Evolutionary conservation across 2,888 invertebrate genomes (phyloP), one percentile per base, ranked within the genome.

Genomic region (Rhagophthalmus giganteus): DNA sequence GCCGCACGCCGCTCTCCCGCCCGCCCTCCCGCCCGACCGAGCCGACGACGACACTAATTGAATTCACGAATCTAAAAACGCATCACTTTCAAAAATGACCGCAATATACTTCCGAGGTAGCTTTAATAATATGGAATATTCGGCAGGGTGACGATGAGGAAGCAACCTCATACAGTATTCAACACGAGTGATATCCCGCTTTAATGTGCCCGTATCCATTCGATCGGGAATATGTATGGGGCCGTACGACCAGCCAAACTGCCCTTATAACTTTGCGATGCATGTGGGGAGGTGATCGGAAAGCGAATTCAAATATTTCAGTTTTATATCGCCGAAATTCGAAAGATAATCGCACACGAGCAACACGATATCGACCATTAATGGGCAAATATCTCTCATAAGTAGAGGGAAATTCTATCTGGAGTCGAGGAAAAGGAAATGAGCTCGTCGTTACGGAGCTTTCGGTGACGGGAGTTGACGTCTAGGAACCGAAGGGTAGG

Each of bases 171-270:
- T 69, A 68, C 67, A 69, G 67, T 69, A 69, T 69, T 69, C 69
- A 68, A 65, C 66, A 65, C 65, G 62, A 60, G 59, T 62, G 60
- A 68, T 66, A 68, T 66, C 64, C 66, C 59, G 61, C 65, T 65
- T 66, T 68, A 68, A 68, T 67, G 67, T 61, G 63, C 58, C 62
- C 62, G 62, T 63, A 62, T 66, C 65, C 66, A 61, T 59, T 62
- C 61, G 63, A 65, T 63, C 60, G 62, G 59, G 67, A 68, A 68
- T 67, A 68, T 68, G 66, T 68, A 68, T 68, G 64, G 63, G 59
- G 46, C 55, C 59, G 59, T 56, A 49, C 50, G 50, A 54, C 49
- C 58, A 59, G 61, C 61, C 62, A 62, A 65, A 61, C 63, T 60
- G 60, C 55, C 55, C 55, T 62, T 61, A 64, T 66, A 66, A 66